These are phyloP conservation scores for Cariama cristata DNA, from an alignment of 2,113 vertebrate genomes.

Conservation along the genomic window DNA sequence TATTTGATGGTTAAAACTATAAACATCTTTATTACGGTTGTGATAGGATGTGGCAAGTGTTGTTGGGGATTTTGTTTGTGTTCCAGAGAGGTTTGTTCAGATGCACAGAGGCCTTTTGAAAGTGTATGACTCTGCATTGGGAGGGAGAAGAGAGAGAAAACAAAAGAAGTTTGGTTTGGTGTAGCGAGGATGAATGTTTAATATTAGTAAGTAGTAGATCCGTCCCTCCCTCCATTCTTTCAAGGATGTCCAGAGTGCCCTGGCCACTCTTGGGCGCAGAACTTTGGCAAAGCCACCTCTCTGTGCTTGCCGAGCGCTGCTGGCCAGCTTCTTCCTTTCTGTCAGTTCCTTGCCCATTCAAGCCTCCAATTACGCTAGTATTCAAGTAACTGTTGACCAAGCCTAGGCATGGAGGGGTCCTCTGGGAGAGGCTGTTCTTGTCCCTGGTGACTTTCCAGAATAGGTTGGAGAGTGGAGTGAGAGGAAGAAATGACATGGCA, in stretches of 20 bases:
- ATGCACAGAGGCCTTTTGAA: not conserved
- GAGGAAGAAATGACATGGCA: not conserved
- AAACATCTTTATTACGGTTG: slow-evolving; percentile 64
- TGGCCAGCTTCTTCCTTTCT: not conserved
- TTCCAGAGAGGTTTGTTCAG: not conserved
- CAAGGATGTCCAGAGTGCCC: not conserved
- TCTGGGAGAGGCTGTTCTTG: not conserved
- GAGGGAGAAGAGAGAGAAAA: not conserved
- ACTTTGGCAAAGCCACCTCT: not conserved
- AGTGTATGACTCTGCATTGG: not conserved
- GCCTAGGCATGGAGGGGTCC: accelerated
- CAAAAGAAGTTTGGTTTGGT: not conserved
- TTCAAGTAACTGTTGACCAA: accelerated
- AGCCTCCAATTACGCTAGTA: accelerated
- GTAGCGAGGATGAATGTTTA: not conserved
- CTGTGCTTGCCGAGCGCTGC: not conserved
- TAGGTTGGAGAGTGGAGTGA: not conserved
- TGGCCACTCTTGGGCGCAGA: not conserved
- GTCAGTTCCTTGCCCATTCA: not conserved
- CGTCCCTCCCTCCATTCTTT: not conserved
- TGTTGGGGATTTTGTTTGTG: not conserved
- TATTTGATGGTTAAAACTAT: slow-evolving; percentile 69
- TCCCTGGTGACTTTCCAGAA: accelerated
- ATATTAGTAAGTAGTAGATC: not conserved
- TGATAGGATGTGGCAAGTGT: slow-evolving; percentile 11